These are phyloP conservation scores for Drepana falcataria DNA, from an alignment of 2,888 invertebrate genomes.

Conservation along the genomic window DNA sequence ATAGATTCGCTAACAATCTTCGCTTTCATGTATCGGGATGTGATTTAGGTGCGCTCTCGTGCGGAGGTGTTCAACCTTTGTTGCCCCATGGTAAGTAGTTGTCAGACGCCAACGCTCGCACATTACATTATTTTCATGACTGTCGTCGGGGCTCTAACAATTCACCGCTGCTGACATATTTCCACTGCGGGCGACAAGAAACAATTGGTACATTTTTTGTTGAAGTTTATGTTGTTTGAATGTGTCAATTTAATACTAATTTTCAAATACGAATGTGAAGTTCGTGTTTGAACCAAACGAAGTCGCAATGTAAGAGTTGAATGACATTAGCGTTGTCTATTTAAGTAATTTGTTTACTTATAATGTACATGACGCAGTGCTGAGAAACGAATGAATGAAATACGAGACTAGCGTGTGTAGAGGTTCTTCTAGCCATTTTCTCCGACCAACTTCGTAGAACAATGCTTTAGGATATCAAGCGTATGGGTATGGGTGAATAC, in stretches of 20 bases:
- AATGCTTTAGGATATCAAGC: constrained; percentile 43
- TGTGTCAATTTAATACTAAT: too few relatives aligned
- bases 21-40: not conserved
- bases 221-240: not conserved
- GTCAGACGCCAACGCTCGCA: not conserved
- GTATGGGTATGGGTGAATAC: constrained; percentile 19
- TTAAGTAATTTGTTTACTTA: constrained; percentile 15
- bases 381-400: constrained; percentile 31
- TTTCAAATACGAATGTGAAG: too few relatives aligned
- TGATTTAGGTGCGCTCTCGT: not conserved
- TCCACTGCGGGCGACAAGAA: not conserved
- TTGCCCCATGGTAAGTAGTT: not conserved
- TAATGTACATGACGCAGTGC: constrained; percentile 13
- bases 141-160: not conserved
- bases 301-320: constrained; percentile 17
- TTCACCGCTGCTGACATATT: not conserved
- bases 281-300: not conserved
- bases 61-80: not conserved
- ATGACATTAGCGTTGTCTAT: constrained; percentile 16
- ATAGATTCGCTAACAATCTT: not conserved
- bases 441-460: constrained; percentile 48
- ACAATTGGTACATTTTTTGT: not conserved
- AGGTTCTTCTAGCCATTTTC: constrained; percentile 33
- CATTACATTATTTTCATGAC: not conserved
- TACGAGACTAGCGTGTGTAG: constrained; percentile 35